These are phyloP conservation scores for Pluvianellus socialis DNA, from an alignment of 2,113 vertebrate species.

Conservation along the genomic window DNA sequence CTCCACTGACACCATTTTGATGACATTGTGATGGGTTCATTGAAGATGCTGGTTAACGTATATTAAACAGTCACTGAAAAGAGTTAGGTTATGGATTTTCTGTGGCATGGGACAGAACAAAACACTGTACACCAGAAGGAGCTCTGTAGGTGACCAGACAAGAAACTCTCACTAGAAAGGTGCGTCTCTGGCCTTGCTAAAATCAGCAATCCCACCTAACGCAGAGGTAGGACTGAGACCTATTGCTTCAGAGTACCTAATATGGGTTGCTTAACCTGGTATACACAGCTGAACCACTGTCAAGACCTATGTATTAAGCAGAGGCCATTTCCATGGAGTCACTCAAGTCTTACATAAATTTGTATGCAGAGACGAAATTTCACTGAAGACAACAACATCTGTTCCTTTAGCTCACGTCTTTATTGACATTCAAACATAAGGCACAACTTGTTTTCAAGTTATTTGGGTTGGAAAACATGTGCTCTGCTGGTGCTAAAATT, in stretches of 20 bases:
- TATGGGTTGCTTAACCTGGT: neutral
- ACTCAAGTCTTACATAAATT: neutral
- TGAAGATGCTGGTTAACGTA: neutral
- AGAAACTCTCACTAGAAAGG: neutral
- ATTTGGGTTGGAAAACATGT: neutral
- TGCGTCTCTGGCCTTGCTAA: neutral
- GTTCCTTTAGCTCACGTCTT: neutral
- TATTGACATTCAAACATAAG: neutral
- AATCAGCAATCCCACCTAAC: neutral
- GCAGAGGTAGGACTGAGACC: neutral
- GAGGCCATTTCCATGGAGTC: neutral
- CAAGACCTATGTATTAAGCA: neutral
- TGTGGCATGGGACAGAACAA: neutral
- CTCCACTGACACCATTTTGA: neutral
- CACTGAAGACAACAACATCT: neutral
- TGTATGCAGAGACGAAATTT: neutral
- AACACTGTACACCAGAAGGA: neutral
- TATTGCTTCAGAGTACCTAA: neutral
- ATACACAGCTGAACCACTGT: neutral
- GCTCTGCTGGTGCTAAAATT: neutral
- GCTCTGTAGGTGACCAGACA: neutral
- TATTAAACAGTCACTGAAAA: neutral
- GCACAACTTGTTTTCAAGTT: neutral
- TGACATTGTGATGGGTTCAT: neutral
- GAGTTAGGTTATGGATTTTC: neutral